Conservation (phyloP, 2,888 invertebrate genomes). For the Beris morrisii region DNA sequence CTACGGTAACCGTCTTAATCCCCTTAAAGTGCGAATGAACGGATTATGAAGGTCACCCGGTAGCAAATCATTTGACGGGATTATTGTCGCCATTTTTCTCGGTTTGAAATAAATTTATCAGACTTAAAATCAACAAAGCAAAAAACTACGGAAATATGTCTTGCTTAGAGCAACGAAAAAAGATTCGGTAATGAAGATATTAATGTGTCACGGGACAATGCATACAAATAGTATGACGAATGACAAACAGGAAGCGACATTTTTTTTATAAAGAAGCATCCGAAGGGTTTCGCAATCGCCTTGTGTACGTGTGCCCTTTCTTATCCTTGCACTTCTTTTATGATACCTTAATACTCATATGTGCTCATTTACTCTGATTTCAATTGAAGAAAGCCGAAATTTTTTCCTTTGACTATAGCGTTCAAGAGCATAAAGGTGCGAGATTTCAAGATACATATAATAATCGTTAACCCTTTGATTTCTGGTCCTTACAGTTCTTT, state of each 20-base stretch:
- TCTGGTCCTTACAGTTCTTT: background rate
- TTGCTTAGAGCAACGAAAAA: background rate
- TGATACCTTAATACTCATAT: too few species aligned
- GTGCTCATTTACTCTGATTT: too few species aligned
- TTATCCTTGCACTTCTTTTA: too few species aligned
- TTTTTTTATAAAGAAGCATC: conserved; percentile 32
- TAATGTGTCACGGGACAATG: conserved; percentile 43
- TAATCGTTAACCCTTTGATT: conserved; percentile 11
- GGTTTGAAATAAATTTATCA: conserved; percentile 15
- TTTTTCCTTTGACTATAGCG: too few species aligned
- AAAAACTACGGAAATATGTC: background rate
- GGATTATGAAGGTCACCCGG: conserved; percentile 25
- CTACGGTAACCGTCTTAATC: conserved; percentile 7
- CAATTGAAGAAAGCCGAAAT: too few species aligned
- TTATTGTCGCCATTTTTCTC: conserved; percentile 1
- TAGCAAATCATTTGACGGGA: conserved; percentile 12
- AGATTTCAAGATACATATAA: too few species aligned
- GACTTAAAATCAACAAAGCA: conserved; percentile 1
- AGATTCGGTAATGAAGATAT: conserved; percentile 42
- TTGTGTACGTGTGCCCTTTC: too few species aligned
- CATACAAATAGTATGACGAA: conserved; percentile 42
- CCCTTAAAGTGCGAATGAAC: conserved; percentile 22
- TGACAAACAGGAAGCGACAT: conserved; percentile 42
- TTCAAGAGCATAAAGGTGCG: too few species aligned
- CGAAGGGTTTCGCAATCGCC: too few species aligned